phyloP scores from a whole-genome alignment of 2,797 vertebrate genomes.

The Pogonophryne albipinna region DNA sequence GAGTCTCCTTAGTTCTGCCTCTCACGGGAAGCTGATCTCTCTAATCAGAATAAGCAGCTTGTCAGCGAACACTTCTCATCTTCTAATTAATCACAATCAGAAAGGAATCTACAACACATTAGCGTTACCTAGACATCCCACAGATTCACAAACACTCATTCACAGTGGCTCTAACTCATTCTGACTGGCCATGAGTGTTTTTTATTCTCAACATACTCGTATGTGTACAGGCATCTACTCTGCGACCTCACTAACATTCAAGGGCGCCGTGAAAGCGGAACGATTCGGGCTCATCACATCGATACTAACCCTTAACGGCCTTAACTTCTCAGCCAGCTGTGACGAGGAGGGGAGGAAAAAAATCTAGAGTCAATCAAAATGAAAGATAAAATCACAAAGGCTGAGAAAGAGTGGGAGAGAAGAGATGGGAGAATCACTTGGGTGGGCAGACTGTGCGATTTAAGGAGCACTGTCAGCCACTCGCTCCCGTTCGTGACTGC shows the following conservation, averaged over 20 bases:
- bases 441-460: conserved; percentile 44
- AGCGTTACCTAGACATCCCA: conserved; percentile 57
- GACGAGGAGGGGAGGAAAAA: conserved; percentile 15
- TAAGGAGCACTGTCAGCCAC: conserved; percentile 55
- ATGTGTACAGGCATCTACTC: conserved; percentile 34
- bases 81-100: conserved; percentile 86
- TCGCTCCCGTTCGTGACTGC: conserved; percentile 56
- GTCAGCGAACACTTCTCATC: conserved; percentile 80
- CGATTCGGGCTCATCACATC: conserved; percentile 67
- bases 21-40: conserved; percentile 78
- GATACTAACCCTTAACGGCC: conserved; percentile 62
- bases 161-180: conserved; percentile 15
- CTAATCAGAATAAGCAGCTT: conserved; percentile 86
- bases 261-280: conserved; percentile 65
- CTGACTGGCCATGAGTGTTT: conserved; percentile 11
- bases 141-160: conserved; percentile 20
- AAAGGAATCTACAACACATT: conserved; percentile 76
- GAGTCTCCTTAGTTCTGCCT: conserved; percentile 78
- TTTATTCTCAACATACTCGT: neutral
- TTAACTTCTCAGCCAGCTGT: conserved; percentile 65
- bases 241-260: conserved; percentile 62
- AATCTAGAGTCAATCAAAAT: conserved; percentile 38
- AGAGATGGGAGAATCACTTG: conserved; percentile 26
- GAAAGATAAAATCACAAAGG: conserved; percentile 50
- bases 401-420: conserved; percentile 27